Evolutionary conservation across 2,888 invertebrate genomes (phyloP), one percentile per base, ranked within the genome.

Genomic region (Sarcophaga subvicina): DNA sequence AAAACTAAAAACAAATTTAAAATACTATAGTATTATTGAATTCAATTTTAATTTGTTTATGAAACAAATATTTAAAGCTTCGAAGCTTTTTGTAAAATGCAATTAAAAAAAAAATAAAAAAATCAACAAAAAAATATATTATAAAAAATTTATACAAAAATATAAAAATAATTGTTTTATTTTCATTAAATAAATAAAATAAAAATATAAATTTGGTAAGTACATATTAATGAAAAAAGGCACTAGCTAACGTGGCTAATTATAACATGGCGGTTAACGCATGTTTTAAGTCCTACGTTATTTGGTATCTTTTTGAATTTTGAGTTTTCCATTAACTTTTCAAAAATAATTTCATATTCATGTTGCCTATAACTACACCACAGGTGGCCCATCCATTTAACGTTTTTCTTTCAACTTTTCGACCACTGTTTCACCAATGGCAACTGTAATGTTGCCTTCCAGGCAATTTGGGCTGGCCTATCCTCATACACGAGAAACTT

Each of bases 1-100:
- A 4, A 4, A 14, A 14, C 12, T 17, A 54, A 54, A 80, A 88
- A 62, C 80, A 77, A 86, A 80, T 70, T 70, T 70, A 60, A 78
- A 60, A 81, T 69, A 62, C 69, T 10, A 20, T 60, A 73, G 69
- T 59, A 62, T 83, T 17, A 59, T 76, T 63, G 3, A 47, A 82
- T 62, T 75, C 37, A 83, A 73, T 83, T 83, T 83, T 66, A 82
- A 79, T 69, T 87, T 87, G 78, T 87, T 83, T 87, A 81, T 84
- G 27, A 81, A 83, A 84, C 77, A 88, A 88, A 85, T 64, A 79
- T 85, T 89, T 84, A 83, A 89, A 89, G 89, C 89, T 89, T 89
- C 79, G 84, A 88, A 87, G 89, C 88, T 88, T 89, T 88, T 88
- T 88, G 83, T 88, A 88, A 89, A 88, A 89, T 85, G 89, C 87